phyloP scores from a whole-genome alignment of 2,888 invertebrate genomes.

The Steromphala cineraria region DNA sequence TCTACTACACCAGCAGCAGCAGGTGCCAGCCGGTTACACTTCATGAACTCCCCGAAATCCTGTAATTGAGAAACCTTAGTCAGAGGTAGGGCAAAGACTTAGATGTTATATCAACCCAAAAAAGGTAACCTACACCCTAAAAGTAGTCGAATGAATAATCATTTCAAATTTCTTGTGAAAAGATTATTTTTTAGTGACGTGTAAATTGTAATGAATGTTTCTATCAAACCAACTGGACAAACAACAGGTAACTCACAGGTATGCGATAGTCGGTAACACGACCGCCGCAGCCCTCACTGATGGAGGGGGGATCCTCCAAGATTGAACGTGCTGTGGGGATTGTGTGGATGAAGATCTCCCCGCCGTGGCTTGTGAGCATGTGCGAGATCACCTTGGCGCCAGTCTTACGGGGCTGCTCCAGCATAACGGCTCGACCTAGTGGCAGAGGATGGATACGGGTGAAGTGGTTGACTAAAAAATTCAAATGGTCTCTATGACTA shows the following conservation, averaged over 20 bases:
- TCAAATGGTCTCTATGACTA: too few relatives aligned
- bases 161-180: background rate
- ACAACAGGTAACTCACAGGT: slow-evolving; percentile 63
- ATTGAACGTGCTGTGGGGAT: slow-evolving; percentile 89
- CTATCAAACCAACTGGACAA: background rate
- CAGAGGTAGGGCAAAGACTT: too few relatives aligned
- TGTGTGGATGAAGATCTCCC: slow-evolving; percentile 96
- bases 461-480: too few relatives aligned
- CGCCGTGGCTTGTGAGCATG: slow-evolving; percentile 93
- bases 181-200: background rate
- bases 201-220: background rate
- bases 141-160: too few relatives aligned
- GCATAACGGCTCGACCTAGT: slow-evolving; percentile 77
- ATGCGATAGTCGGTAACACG: slow-evolving; percentile 93
- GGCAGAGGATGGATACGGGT: too few relatives aligned
- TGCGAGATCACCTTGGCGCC: slow-evolving; percentile 90
- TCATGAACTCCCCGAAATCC: slow-evolving; percentile 92
- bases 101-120: too few relatives aligned
- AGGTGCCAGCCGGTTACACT: slow-evolving; percentile 87
- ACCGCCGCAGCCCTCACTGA: slow-evolving; percentile 95
- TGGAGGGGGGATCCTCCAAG: slow-evolving; percentile 95
- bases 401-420: slow-evolving; percentile 88
- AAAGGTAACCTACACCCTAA: too few relatives aligned
- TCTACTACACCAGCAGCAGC: slow-evolving; percentile 67
- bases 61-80: slow-evolving; percentile 29